phyloP scores from a whole-genome alignment of 2,797 vertebrate genomes.

The Pangasius djambal region DNA sequence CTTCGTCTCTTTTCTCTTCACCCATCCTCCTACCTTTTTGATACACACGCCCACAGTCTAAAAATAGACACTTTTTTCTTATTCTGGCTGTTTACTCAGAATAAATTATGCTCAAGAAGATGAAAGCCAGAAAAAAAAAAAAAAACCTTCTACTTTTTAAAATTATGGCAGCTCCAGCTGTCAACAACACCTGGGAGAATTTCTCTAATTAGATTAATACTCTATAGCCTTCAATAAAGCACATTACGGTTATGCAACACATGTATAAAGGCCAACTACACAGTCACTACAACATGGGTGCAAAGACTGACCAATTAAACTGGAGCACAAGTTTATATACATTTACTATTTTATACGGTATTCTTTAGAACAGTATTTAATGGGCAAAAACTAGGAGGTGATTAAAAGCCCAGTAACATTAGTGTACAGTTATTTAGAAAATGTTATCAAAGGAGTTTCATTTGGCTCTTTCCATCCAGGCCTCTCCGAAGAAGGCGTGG shows the following conservation, averaged over 20 bases:
- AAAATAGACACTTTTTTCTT: constrained; percentile 23
- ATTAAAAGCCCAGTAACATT: neutral
- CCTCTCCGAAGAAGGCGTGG: neutral
- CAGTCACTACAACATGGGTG: neutral
- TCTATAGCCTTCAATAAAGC: neutral
- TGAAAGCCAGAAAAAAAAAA: neutral
- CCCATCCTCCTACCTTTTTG: constrained; percentile 14
- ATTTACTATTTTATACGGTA: neutral
- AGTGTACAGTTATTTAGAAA: neutral
- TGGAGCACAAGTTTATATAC: neutral
- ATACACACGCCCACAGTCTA: constrained; percentile 3
- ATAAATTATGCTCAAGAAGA: neutral
- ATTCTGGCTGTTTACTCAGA: neutral
- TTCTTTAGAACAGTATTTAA: neutral
- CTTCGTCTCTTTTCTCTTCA: neutral
- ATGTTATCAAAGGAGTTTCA: neutral
- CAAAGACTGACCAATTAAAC: neutral
- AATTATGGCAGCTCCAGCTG: neutral
- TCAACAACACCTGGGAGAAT: neutral
- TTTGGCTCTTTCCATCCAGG: neutral
- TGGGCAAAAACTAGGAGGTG: neutral
- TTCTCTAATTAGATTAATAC: neutral
- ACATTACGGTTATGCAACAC: neutral
- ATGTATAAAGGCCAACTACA: neutral
- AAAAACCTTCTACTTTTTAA: neutral